Evolutionary conservation across 2,888 invertebrate genomes (phyloP), one percentile per base, ranked within the genome.

Genomic region (Xanthostigma xanthostigma): DNA sequence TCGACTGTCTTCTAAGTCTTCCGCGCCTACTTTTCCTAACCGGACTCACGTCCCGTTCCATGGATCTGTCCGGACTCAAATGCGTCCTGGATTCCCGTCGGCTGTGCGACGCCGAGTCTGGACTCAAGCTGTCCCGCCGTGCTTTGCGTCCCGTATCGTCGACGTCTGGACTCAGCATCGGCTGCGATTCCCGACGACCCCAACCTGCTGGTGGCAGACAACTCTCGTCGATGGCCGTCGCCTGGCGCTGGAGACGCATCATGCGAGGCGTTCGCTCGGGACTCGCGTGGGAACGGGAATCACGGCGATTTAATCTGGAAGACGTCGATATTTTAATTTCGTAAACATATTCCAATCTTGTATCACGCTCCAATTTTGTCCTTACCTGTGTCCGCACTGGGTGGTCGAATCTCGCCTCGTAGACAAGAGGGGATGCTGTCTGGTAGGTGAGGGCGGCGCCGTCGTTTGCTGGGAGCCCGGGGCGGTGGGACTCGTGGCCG

Each of bases 201-300:
- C 72, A 71, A 9, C 71, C 70, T 35, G 77, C 78, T 27, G 81
- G 81, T 1, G 86, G 86, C 46, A 86, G 74, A 56, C 75, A 79
- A 39, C 84, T 83, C 64, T 92, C 91, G 66, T 92, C 92, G 60
- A 87, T 89, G 37, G 90, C 87, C 8, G 91, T 90, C 13, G 88
- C 87, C 66, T 92, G 92, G 36, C 92, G 74, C 60, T 88, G 87
- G 45, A 91, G 69, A 48, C 87, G 74, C 41, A 81, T 80, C 53
- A 81, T 64, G 11, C 73, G 65, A 36, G 69, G 68, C 41, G 78
- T 70, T n/a, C 80, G 68, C 56, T 81, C 81, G 1, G 81, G 82
- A 60, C 81, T 81, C 0, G 79, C 78, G 46, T 75, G 72, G 8
- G 71, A 70, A 53, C 82, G 71, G 2, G 81, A 82, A 60, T 84